A percentile compares a stretch with the other conserved stretches of the same genome.
These are phyloP conservation scores for Cathartes aura DNA, from an alignment of 2,113 vertebrate species.

Conservation along the genomic window DNA sequence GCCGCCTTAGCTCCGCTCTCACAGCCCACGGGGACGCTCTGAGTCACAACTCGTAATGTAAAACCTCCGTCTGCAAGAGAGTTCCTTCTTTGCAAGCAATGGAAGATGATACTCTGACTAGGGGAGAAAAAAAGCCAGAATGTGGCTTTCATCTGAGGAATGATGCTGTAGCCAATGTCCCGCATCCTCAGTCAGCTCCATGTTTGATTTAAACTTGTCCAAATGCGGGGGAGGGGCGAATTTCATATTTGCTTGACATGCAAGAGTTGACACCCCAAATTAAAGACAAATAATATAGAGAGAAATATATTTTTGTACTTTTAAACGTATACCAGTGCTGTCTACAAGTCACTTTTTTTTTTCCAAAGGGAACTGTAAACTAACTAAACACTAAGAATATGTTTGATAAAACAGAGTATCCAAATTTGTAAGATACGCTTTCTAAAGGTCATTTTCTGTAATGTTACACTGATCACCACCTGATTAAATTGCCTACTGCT, in stretches of 20 bases:
- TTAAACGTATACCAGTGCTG: background rate
- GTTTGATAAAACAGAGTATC: background rate
- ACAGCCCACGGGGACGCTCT: background rate
- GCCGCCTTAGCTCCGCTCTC: background rate
- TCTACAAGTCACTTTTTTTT: background rate
- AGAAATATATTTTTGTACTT: background rate
- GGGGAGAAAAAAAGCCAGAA: background rate
- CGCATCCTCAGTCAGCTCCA: background rate
- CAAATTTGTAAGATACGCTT: background rate
- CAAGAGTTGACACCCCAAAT: background rate
- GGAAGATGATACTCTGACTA: background rate
- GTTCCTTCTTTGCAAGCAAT: background rate
- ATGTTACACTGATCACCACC: background rate
- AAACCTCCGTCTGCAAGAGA: background rate
- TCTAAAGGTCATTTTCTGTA: constrained; percentile 29
- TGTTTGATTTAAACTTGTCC: background rate
- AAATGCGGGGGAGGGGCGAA: background rate
- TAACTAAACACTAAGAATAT: background rate
- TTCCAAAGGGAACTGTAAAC: background rate
- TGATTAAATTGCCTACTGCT: constrained; percentile 37
- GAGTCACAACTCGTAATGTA: background rate
- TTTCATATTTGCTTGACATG: background rate
- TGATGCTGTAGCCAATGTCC: background rate
- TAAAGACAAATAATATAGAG: background rate
- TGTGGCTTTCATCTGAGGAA: background rate